Evolutionary conservation across 2,797 vertebrate species (phyloP).

Genomic region (Antrozous pallidus): DNA sequence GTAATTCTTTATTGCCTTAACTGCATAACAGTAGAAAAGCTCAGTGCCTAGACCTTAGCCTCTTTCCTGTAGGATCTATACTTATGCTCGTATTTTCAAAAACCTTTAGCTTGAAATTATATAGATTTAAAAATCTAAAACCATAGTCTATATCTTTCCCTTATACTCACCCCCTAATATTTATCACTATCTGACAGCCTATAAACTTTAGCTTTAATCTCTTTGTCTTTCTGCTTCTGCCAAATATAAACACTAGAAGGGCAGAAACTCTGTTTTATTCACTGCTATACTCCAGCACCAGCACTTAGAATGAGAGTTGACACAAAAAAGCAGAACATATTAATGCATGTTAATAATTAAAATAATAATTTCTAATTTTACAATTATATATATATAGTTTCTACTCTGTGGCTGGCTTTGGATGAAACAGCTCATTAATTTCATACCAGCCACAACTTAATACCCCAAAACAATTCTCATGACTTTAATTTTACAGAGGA

Average conservation of each 20-base stretch:
- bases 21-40: fast-evolving
- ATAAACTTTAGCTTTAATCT: background rate
- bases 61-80: background rate
- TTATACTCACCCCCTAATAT: background rate
- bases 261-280: background rate
- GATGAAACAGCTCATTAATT: background rate
- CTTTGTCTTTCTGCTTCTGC: background rate
- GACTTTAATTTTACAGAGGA: background rate
- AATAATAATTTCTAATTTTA: background rate
- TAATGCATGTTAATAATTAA: background rate
- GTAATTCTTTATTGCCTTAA: background rate
- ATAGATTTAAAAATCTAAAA: background rate
- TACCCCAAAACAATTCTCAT: background rate
- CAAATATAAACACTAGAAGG: background rate
- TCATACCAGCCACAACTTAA: background rate
- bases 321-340: background rate
- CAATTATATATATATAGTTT: background rate
- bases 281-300: background rate
- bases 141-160: background rate
- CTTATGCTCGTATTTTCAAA: background rate
- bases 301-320: background rate
- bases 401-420: background rate
- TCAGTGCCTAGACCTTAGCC: background rate
- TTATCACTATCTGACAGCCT: background rate
- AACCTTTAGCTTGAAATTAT: background rate